phyloP scores from a whole-genome alignment of 2,888 invertebrate species.

The Agrochola lota region DNA sequence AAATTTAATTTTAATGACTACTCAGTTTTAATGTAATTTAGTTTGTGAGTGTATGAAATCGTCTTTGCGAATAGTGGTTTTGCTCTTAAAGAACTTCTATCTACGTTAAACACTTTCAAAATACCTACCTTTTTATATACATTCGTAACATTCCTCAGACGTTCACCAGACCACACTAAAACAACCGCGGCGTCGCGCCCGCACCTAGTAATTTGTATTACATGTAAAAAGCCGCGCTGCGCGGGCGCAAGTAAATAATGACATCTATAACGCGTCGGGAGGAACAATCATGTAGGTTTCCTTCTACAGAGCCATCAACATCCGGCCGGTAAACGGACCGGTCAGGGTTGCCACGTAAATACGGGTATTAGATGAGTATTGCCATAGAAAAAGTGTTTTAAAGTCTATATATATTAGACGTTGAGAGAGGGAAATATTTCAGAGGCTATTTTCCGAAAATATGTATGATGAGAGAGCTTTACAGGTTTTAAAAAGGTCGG shows the following conservation, averaged over 20 bases:
- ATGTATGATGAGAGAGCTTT: background rate
- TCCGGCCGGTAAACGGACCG: conserved; percentile 81
- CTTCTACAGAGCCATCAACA: conserved; percentile 83
- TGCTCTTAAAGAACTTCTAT: background rate
- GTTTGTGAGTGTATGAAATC: too few relatives aligned
- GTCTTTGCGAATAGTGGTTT: background rate
- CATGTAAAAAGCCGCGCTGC: conserved; percentile 64
- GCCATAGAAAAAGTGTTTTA: conserved; percentile 16
- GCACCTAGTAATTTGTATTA: conserved; percentile 65
- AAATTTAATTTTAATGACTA: too few relatives aligned
- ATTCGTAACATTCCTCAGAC: conserved; percentile 35
- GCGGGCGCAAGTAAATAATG: conserved; percentile 80
- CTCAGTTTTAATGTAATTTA: too few relatives aligned
- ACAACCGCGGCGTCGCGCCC: conserved; percentile 32
- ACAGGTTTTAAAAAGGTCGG: background rate
- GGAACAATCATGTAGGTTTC: conserved; percentile 84
- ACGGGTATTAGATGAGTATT: conserved; percentile 45
- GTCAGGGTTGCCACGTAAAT: conserved; percentile 58
- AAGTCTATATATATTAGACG: background rate
- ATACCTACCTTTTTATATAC: background rate
- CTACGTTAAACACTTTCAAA: background rate
- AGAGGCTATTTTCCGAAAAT: background rate
- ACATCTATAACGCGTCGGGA: conserved; percentile 83
- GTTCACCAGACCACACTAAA: conserved; percentile 32
- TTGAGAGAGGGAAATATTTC: background rate